Conservation (phyloP, 2,797 vertebrate species). For the Rhinella marina region DNA sequence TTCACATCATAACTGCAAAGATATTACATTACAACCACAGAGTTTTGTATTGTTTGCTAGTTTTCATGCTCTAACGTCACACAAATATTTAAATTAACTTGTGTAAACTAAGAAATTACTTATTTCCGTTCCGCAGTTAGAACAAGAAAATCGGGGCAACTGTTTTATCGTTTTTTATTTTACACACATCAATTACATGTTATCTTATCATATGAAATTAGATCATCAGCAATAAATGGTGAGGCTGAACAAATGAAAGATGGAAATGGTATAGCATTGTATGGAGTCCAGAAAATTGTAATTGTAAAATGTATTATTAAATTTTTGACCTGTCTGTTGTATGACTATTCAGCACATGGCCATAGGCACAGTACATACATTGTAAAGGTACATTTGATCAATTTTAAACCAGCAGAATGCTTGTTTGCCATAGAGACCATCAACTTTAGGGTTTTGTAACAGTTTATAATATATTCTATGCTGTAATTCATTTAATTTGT, state of each 20-base stretch:
- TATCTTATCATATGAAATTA: not conserved
- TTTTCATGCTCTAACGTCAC: not conserved
- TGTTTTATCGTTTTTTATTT: not conserved
- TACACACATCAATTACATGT: not conserved
- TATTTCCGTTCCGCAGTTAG: not conserved
- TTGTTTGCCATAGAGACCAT: not conserved
- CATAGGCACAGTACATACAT: not conserved
- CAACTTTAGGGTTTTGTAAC: not conserved
- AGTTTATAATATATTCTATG: not conserved
- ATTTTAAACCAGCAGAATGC: not conserved
- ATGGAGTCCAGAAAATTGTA: not conserved
- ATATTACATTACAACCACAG: not conserved
- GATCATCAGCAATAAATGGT: not conserved
- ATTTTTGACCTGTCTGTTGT: not conserved
- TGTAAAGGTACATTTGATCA: not conserved
- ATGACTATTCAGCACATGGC: not conserved
- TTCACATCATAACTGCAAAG: not conserved
- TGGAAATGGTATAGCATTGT: not conserved
- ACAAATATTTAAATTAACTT: not conserved
- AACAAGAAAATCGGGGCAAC: not conserved
- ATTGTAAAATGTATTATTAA: not conserved
- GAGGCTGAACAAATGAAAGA: not conserved
- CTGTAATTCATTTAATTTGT: not conserved
- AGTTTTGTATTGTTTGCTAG: not conserved
- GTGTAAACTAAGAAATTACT: conserved; percentile 5